Conservation (phyloP, 2,113 vertebrate species). For the Orthonyx spaldingii region DNA sequence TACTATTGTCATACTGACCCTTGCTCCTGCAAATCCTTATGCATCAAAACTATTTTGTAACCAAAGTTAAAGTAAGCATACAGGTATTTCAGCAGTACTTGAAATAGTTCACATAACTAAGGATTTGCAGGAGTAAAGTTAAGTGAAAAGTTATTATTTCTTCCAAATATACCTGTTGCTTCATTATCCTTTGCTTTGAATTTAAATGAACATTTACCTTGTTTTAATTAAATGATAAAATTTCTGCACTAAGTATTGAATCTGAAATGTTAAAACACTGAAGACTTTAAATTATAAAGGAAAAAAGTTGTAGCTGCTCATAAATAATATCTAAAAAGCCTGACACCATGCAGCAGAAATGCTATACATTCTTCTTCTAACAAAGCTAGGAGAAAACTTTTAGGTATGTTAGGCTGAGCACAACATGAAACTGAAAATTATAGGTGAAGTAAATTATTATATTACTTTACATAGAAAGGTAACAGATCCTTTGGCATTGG, state of each 20-base stretch:
- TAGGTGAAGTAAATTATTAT: background rate
- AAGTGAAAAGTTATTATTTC: background rate
- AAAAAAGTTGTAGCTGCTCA: background rate
- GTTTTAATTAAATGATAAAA: background rate
- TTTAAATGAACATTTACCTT: background rate
- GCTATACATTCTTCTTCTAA: background rate
- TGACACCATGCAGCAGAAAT: background rate
- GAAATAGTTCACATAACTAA: background rate
- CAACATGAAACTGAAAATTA: background rate
- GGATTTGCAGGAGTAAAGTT: background rate
- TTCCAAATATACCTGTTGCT: background rate
- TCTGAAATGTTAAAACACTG: background rate
- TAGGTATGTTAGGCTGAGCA: background rate
- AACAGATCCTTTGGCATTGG: background rate
- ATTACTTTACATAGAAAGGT: background rate
- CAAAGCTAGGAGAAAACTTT: background rate
- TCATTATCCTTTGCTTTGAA: background rate
- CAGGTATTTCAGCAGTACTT: background rate
- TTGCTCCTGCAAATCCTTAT: background rate
- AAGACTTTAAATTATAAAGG: background rate
- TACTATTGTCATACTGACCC: fast-evolving
- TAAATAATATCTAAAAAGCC: background rate
- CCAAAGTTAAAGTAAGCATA: background rate
- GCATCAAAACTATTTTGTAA: background rate
- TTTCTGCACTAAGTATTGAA: background rate